phyloP scores from a whole-genome alignment of 2,888 invertebrate species.

The Tetragonula carbonaria region DNA sequence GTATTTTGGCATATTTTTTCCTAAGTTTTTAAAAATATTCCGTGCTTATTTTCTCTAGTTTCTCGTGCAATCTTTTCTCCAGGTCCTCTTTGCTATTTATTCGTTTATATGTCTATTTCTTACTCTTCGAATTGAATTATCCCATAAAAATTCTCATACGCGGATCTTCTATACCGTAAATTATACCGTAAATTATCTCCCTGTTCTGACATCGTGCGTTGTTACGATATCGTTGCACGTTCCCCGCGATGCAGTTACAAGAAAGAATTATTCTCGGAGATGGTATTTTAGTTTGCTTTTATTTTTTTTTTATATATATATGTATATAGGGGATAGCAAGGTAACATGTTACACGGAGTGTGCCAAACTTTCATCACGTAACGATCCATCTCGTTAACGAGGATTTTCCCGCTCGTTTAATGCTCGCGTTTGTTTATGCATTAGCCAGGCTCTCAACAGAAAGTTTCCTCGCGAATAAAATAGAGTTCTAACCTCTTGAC shows the following conservation, averaged over 20 bases:
- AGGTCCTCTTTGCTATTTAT: too few relatives aligned
- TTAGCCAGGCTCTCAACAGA: neutral
- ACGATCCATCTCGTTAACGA: neutral
- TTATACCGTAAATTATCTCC: slow-evolving; percentile 16
- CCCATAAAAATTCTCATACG: neutral
- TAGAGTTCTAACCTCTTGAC: neutral
- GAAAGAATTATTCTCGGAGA: slow-evolving; percentile 5
- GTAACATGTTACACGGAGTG: neutral
- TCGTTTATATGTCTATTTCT: too few relatives aligned
- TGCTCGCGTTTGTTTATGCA: slow-evolving; percentile 12
- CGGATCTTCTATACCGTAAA: slow-evolving; percentile 1
- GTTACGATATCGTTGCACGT: neutral
- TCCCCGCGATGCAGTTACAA: neutral
- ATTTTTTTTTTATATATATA: too few relatives aligned
- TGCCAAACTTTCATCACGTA: slow-evolving; percentile 1
- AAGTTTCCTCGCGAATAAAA: slow-evolving; percentile 3
- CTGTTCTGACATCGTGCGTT: neutral
- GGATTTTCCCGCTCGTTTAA: slow-evolving; percentile 17
- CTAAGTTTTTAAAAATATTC: too few relatives aligned
- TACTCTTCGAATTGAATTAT: too few relatives aligned
- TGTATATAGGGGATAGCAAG: neutral
- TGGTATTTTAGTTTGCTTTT: neutral
- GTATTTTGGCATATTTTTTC: too few relatives aligned
- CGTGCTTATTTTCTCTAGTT: too few relatives aligned
- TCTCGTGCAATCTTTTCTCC: too few relatives aligned